These are phyloP conservation scores for Actinemys pallida DNA, from an alignment of 2,113 vertebrate genomes.

Conservation along the genomic window DNA sequence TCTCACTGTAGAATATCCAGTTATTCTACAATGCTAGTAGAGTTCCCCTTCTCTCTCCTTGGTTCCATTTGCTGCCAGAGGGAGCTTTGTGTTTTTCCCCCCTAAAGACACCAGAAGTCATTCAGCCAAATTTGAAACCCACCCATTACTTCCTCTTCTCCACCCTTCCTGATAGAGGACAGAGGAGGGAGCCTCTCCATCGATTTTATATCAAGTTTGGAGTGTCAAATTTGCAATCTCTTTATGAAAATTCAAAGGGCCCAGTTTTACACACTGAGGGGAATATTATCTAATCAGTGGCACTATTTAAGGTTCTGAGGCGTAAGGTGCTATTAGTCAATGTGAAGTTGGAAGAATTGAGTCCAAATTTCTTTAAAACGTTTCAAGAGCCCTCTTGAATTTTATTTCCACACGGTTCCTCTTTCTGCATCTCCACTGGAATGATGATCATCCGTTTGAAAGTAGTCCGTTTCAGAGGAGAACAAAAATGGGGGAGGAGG, in stretches of 20 bases:
- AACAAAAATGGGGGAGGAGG: neutral
- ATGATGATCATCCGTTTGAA: neutral
- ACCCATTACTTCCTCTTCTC: neutral
- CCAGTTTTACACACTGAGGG: neutral
- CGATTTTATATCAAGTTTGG: neutral
- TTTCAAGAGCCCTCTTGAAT: neutral
- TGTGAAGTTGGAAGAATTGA: neutral
- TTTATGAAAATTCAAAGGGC: neutral
- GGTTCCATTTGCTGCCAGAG: neutral
- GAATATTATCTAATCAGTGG: neutral
- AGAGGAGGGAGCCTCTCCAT: neutral
- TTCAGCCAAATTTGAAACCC: neutral
- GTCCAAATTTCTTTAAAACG: neutral
- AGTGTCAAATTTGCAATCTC: neutral
- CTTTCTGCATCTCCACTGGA: accelerated
- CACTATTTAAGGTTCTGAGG: neutral
- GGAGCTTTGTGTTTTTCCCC: neutral
- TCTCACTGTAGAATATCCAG: neutral
- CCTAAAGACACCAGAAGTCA: neutral
- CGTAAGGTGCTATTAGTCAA: neutral
- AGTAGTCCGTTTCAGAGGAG: neutral
- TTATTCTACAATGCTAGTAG: neutral
- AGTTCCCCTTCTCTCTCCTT: neutral
- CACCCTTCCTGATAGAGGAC: neutral
- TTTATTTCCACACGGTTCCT: neutral